Evolutionary conservation across 1,140 invertebrate genomes (phyloP).

Genomic region (Drosophila biarmipes): DNA sequence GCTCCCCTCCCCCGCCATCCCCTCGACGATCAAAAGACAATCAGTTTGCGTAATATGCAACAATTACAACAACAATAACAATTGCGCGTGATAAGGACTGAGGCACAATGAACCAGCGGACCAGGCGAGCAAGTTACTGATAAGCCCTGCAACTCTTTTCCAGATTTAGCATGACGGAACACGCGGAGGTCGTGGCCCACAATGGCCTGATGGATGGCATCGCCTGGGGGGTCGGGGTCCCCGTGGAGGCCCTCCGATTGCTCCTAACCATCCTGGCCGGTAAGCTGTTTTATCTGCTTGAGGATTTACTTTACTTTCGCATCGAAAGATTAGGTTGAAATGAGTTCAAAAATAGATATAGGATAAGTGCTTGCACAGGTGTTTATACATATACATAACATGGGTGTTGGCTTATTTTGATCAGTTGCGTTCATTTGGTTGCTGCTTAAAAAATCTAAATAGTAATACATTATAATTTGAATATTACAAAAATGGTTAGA

Average conservation of each 20-base stretch:
- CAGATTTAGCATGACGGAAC: slow-evolving; percentile 45
- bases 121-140: slow-evolving; percentile 31
- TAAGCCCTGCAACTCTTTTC: slow-evolving; percentile 23
- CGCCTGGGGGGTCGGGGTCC: slow-evolving; percentile 84
- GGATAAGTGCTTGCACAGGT: slow-evolving; percentile 6
- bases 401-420: no score
- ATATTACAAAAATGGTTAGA: no score
- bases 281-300: slow-evolving; percentile 66
- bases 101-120: slow-evolving; percentile 19
- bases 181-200: slow-evolving; percentile 4
- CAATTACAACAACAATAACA: slow-evolving; percentile 29
- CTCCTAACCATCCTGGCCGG: slow-evolving; percentile 89
- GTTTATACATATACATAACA: background rate
- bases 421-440: no score
- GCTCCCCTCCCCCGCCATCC: background rate
- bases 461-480: no score
- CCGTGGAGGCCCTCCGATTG: slow-evolving; percentile 88
- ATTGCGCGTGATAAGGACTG: slow-evolving; percentile 28
- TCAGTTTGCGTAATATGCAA: slow-evolving; percentile 45
- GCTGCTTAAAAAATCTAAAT: no score
- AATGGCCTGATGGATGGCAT: slow-evolving; percentile 43
- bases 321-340: background rate
- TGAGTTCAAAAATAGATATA: background rate
- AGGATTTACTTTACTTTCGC: no score
- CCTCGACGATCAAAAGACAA: slow-evolving; percentile 31